A percentile compares a stretch with the other conserved stretches of the same genome.
phyloP scores from a whole-genome alignment of 2,797 vertebrate species.

The Rhyacichthys aspro region DNA sequence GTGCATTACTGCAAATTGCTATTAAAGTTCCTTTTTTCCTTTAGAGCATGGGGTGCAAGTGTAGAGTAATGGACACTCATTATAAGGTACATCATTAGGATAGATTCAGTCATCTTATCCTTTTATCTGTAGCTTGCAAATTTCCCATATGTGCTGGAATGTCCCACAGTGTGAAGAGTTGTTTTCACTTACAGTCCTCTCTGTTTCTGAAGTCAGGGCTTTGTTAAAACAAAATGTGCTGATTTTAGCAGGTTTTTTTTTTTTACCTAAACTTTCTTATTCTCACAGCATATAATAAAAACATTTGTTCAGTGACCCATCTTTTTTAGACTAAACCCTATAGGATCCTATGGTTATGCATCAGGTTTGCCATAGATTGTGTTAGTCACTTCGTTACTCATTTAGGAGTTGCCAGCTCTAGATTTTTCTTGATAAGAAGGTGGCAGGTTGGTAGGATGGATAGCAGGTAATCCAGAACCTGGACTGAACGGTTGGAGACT shows the following conservation, averaged over 20 bases:
- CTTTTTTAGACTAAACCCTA: too few relatives aligned
- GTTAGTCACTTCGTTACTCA: too few relatives aligned
- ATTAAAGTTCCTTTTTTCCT: constrained; percentile 79
- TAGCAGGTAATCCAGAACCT: too few relatives aligned
- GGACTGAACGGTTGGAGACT: too few relatives aligned
- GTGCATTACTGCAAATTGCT: constrained; percentile 85
- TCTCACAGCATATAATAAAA: constrained; percentile 3
- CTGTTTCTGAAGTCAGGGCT: constrained; percentile 30
- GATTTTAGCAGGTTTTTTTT: not conserved
- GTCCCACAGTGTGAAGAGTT: constrained; percentile 42
- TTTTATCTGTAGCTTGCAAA: constrained; percentile 76
- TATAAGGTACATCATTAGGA: constrained; percentile 77
- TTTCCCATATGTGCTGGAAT: constrained; percentile 40
- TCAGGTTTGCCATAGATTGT: too few relatives aligned
- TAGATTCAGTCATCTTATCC: constrained; percentile 76
- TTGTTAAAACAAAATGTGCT: constrained; percentile 29
- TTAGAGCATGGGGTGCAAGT: constrained; percentile 53
- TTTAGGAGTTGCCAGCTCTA: too few relatives aligned
- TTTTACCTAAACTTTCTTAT: constrained; percentile 18
- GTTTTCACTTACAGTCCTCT: constrained; percentile 25
- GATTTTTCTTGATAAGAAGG: too few relatives aligned
- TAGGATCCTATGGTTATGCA: too few relatives aligned
- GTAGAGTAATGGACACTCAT: constrained; percentile 79
- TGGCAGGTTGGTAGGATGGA: too few relatives aligned
- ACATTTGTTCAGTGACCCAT: too few relatives aligned